Percentiles rank a stretch among this genome's conserved stretches.
Conservation (phyloP, 2,113 vertebrate genomes). For the Macaca mulatta region DNA sequence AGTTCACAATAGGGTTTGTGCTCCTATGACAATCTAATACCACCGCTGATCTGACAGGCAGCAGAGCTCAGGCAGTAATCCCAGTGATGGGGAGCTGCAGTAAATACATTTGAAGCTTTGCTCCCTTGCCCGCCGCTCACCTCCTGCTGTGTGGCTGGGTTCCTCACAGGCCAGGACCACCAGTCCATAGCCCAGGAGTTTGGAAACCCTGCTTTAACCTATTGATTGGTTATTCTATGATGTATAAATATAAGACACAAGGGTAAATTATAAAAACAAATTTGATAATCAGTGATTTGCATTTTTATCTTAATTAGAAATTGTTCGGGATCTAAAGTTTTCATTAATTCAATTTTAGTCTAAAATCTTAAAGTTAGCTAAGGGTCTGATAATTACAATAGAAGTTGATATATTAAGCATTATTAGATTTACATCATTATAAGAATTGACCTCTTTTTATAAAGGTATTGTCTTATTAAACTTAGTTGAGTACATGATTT, state of each 20-base stretch:
- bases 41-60: no score
- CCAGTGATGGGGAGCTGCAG: no score
- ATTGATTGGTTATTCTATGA: neutral
- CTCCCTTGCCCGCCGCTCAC: no score
- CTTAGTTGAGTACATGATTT: constrained; percentile 16
- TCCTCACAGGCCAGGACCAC: no score
- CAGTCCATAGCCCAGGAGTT: no score
- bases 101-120: no score
- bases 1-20: no score
- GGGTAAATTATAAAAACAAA: neutral
- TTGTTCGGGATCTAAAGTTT: neutral
- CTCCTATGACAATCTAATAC: no score
- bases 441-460: neutral
- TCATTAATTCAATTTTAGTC: neutral
- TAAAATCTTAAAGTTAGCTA: neutral
- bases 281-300: neutral
- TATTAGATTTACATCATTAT: neutral
- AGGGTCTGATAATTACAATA: neutral
- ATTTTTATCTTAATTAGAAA: constrained; percentile 15
- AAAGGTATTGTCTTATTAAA: neutral
- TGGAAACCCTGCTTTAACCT: no score
- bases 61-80: no score
- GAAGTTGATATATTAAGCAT: neutral
- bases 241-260: neutral
- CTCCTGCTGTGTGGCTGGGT: no score